A percentile compares a stretch with the other conserved stretches of the same genome.
Conservation (phyloP, 2,888 invertebrate genomes). For the Halictus ligatus region DNA sequence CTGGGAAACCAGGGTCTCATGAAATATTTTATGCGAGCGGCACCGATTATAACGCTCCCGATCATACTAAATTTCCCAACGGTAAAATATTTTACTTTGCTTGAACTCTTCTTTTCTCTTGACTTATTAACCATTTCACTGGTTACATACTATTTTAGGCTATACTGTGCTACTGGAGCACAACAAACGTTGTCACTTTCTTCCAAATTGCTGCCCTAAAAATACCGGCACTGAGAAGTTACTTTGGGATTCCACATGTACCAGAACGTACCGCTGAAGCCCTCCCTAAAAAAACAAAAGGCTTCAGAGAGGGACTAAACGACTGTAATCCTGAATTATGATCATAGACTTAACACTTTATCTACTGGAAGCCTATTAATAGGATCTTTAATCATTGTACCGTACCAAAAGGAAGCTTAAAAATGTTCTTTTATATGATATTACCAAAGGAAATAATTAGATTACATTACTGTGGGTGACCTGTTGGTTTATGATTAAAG, state of each 20-base stretch:
- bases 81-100: conserved; percentile 83
- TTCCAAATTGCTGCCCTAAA: conserved; percentile 91
- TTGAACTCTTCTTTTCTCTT: not conserved
- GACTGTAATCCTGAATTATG: conserved; percentile 43
- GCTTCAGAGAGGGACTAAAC: conserved; percentile 32
- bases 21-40: conserved; percentile 90
- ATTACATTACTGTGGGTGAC: too few relatives aligned
- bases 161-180: conserved; percentile 95
- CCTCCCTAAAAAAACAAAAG: conserved; percentile 78
- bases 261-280: conserved; percentile 85
- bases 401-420: too few relatives aligned
- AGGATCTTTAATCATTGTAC: too few relatives aligned
- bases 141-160: conserved; percentile 85
- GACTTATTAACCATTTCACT: not conserved
- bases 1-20: conserved; percentile 88
- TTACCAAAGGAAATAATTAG: too few relatives aligned
- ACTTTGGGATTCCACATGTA: conserved; percentile 90
- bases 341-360: not conserved
- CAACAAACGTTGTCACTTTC: conserved; percentile 94
- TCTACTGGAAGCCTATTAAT: too few relatives aligned
- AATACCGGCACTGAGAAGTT: conserved; percentile 90
- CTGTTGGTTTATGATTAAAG: too few relatives aligned
- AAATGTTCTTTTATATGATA: too few relatives aligned
- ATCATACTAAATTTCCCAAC: conserved; percentile 95
- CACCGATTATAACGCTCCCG: conserved; percentile 93